phyloP scores from a whole-genome alignment of 1,140 invertebrate genomes.

The Tigriopus japonicus region DNA sequence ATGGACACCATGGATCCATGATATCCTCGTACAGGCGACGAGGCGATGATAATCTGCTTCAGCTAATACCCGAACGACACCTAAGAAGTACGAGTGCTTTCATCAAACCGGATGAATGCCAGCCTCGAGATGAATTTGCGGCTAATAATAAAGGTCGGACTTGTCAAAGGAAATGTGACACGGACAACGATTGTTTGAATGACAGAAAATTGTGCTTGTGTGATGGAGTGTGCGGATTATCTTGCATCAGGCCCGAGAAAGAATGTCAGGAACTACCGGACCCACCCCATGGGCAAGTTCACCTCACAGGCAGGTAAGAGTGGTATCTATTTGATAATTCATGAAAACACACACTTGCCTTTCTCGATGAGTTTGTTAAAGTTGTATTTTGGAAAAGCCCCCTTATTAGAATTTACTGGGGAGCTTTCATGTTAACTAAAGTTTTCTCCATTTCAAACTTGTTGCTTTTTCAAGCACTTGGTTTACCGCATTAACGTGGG shows the following conservation, averaged over 20 bases:
- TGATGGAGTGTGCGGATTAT: conserved; percentile 87
- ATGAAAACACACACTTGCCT: neutral
- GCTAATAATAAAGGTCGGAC: conserved; percentile 34
- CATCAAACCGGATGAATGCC: neutral
- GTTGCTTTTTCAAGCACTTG: too few species aligned
- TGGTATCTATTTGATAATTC: neutral
- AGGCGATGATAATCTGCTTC: too few species aligned
- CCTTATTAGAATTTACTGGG: too few species aligned
- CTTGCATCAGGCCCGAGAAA: conserved; percentile 75
- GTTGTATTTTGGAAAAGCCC: too few species aligned
- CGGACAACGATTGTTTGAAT: conserved; percentile 87
- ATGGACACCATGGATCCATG: too few species aligned
- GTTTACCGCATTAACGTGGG: too few species aligned
- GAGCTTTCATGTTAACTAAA: too few species aligned
- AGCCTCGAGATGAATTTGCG: neutral
- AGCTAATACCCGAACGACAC: too few species aligned
- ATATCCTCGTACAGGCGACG: too few species aligned
- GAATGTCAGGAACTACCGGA: conserved; percentile 12
- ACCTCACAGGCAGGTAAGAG: neutral
- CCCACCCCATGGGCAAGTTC: conserved; percentile 8
- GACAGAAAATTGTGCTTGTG: conserved; percentile 90
- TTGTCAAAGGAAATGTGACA: conserved; percentile 77
- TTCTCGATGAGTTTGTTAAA: too few species aligned
- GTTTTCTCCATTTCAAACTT: too few species aligned
- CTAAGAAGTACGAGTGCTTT: too few species aligned